Conservation (phyloP, 1,140 invertebrate genomes). For the Thaumatotibia leucotreta region DNA sequence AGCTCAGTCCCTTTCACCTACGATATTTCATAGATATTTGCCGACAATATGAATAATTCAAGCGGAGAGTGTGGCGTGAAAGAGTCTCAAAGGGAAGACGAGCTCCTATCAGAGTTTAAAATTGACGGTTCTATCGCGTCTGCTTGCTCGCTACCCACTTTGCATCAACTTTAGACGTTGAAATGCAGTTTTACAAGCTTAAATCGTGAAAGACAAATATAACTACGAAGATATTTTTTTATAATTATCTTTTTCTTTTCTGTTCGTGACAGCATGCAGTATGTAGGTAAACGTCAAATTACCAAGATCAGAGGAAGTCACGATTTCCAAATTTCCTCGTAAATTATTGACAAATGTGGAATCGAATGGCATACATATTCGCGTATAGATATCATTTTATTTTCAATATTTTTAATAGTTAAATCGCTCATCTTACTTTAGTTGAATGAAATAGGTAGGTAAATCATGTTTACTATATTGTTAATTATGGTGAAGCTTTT, state of each 20-base stretch:
- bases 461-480: too few relatives aligned
- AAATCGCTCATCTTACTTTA: too few relatives aligned
- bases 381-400: too few relatives aligned
- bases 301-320: slow-evolving; percentile 2
- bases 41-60: slow-evolving; percentile 48
- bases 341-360: neutral
- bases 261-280: neutral
- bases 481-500: too few relatives aligned
- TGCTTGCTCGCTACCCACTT: neutral
- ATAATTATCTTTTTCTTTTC: neutral
- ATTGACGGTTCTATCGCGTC: slow-evolving; percentile 25
- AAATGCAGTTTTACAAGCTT: neutral
- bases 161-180: neutral
- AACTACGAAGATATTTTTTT: too few relatives aligned
- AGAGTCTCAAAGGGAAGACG: slow-evolving; percentile 45
- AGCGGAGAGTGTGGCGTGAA: slow-evolving; percentile 29
- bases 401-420: too few relatives aligned
- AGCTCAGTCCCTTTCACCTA: slow-evolving; percentile 23
- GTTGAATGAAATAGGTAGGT: too few relatives aligned
- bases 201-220: too few relatives aligned
- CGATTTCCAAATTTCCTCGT: neutral
- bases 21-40: slow-evolving; percentile 41
- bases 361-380: neutral
- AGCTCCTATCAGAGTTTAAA: slow-evolving; percentile 38
- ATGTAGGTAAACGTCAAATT: neutral